These are phyloP conservation scores for Unio pictorum DNA, from an alignment of 2,888 invertebrate genomes.

Conservation along the genomic window DNA sequence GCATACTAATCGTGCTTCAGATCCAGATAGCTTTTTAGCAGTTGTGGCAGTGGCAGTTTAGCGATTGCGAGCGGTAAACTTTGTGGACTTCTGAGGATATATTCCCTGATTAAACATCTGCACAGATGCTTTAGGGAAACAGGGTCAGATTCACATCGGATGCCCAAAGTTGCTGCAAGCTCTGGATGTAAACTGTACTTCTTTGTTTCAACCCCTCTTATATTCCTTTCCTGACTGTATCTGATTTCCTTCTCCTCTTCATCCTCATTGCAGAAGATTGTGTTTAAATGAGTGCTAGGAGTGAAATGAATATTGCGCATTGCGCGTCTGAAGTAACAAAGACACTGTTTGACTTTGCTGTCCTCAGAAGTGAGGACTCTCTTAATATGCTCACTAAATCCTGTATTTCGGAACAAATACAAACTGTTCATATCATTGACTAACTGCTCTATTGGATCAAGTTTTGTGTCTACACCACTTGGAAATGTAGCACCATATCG, in stretches of 20 bases:
- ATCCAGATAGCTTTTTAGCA: slow-evolving; percentile 37
- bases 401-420: slow-evolving; percentile 40
- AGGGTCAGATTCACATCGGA: slow-evolving; percentile 22
- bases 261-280: slow-evolving; percentile 9
- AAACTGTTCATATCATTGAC: slow-evolving; percentile 44
- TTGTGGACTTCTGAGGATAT: slow-evolving; percentile 1
- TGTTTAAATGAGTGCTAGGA: slow-evolving; percentile 28
- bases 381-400: slow-evolving; percentile 29
- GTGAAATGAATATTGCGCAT: slow-evolving; percentile 24
- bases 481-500: slow-evolving; percentile 34
- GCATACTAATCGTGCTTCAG: slow-evolving; percentile 21
- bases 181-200: slow-evolving; percentile 32
- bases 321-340: slow-evolving; percentile 30
- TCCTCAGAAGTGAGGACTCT: slow-evolving; percentile 32
- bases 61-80: slow-evolving; percentile 32
- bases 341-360: slow-evolving; percentile 28
- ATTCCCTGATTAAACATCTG: slow-evolving; percentile 27
- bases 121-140: slow-evolving; percentile 35
- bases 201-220: slow-evolving; percentile 7
- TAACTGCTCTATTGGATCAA: slow-evolving; percentile 34
- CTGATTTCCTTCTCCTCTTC: slow-evolving; percentile 1
- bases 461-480: slow-evolving; percentile 10
- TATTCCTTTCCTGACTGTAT: neutral
- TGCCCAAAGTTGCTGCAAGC: slow-evolving; percentile 25
- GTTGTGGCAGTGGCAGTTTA: slow-evolving; percentile 30